Conservation (phyloP, 2,113 vertebrate species). For the Mormoops blainvillei region DNA sequence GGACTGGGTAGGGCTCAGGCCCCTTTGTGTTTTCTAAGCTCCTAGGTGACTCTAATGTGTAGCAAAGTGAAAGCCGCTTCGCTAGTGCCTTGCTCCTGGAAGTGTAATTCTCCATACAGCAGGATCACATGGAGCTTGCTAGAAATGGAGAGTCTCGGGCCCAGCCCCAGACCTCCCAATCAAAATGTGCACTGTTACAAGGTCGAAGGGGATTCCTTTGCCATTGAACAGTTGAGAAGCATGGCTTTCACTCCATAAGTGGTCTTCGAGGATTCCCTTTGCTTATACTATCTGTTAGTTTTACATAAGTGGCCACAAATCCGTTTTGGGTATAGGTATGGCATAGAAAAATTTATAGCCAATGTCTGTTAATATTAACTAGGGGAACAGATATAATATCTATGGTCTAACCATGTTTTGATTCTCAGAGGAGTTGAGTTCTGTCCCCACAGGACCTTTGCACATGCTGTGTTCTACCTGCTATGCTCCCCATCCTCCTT, state of each 20-base stretch:
- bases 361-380: neutral
- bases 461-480: neutral
- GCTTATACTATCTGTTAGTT: neutral
- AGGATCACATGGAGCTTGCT: neutral
- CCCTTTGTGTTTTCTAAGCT: neutral
- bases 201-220: neutral
- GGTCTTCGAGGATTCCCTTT: neutral
- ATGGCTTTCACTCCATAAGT: accelerated
- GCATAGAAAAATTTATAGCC: neutral
- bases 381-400: neutral
- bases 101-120: neutral
- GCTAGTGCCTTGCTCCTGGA: too few species aligned
- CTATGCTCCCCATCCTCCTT: neutral
- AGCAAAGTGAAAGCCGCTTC: neutral
- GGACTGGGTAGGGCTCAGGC: neutral
- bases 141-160: neutral
- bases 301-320: neutral
- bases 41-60: neutral
- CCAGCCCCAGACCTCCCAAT: neutral
- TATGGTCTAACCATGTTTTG: neutral
- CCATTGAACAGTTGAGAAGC: neutral
- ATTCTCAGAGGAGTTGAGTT: neutral
- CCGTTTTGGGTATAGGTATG: neutral
- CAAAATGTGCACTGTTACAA: neutral
- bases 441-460: neutral